phyloP scores from a whole-genome alignment of 1,140 invertebrate genomes.

The Drosophila pseudoobscura region DNA sequence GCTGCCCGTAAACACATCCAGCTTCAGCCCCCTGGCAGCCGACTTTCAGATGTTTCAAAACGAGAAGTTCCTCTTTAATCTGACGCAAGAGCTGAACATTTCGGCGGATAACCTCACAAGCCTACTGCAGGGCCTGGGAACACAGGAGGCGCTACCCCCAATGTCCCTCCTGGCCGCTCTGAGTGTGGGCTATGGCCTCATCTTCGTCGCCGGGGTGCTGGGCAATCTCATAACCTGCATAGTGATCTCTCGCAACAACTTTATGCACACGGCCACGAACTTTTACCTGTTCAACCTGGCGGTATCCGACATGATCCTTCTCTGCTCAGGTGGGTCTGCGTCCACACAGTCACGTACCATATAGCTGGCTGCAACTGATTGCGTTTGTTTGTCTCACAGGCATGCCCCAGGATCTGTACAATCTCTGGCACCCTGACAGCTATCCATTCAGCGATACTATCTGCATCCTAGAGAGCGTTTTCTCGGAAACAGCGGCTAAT shows the following conservation, averaged over 20 bases:
- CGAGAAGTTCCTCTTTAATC: slow-evolving; percentile 74
- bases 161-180: slow-evolving; percentile 85
- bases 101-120: slow-evolving; percentile 74
- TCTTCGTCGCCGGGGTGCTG: slow-evolving; percentile 91
- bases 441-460: slow-evolving; percentile 90
- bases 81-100: slow-evolving; percentile 80
- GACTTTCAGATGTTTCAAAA: slow-evolving; percentile 67
- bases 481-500: slow-evolving; percentile 93
- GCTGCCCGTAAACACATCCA: slow-evolving; percentile 54
- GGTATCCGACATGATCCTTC: slow-evolving; percentile 92
- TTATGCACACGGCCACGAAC: slow-evolving; percentile 93
- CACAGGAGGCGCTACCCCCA: slow-evolving; percentile 45
- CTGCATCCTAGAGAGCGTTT: slow-evolving; percentile 89
- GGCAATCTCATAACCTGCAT: slow-evolving; percentile 94
- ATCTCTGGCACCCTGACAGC: slow-evolving; percentile 90
- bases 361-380: neutral
- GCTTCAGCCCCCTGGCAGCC: slow-evolving; percentile 21
- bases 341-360: neutral
- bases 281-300: slow-evolving; percentile 95
- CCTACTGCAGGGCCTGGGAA: slow-evolving; percentile 61
- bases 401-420: slow-evolving; percentile 91
- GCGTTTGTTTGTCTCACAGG: slow-evolving; percentile 76
- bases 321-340: slow-evolving; percentile 85
- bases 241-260: slow-evolving; percentile 91
- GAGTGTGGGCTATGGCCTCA: slow-evolving; percentile 89